phyloP scores from a whole-genome alignment of 2,888 invertebrate genomes.

The Cryptops parisi region DNA sequence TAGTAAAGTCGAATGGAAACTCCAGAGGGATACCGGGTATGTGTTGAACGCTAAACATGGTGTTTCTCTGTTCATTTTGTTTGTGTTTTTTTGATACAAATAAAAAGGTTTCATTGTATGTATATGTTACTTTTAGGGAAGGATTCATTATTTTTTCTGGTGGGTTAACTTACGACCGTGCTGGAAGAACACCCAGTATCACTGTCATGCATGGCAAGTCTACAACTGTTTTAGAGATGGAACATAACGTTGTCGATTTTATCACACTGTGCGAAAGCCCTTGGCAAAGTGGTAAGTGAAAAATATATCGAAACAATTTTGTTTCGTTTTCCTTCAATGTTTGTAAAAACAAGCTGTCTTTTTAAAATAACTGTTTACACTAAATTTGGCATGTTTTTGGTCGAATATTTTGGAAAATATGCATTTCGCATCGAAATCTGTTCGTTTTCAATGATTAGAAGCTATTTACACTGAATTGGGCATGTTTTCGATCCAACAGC shows the following conservation, averaged over 20 bases:
- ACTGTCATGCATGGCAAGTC: conserved; percentile 93
- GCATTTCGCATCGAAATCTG: too few species aligned
- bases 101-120: neutral
- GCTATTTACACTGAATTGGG: too few species aligned
- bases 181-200: conserved; percentile 69
- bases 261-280: conserved; percentile 90
- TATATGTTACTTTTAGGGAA: conserved; percentile 45
- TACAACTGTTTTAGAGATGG: conserved; percentile 97
- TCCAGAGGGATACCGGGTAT: conserved; percentile 43
- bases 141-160: conserved; percentile 94
- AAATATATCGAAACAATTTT: too few species aligned
- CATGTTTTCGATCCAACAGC: too few species aligned
- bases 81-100: neutral
- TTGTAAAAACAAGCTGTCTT: too few species aligned
- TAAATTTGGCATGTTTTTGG: too few species aligned
- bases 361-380: too few species aligned
- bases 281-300: conserved; percentile 63
- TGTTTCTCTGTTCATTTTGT: neutral
- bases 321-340: conserved; percentile 5
- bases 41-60: too few species aligned
- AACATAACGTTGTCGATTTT: conserved; percentile 94
- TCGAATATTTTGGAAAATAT: too few species aligned
- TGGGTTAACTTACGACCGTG: conserved; percentile 80
- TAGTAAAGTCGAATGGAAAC: conserved; percentile 90
- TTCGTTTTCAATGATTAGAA: too few species aligned